Conservation (phyloP, 2,888 invertebrate species). For the Aspidiotus destructor region DNA sequence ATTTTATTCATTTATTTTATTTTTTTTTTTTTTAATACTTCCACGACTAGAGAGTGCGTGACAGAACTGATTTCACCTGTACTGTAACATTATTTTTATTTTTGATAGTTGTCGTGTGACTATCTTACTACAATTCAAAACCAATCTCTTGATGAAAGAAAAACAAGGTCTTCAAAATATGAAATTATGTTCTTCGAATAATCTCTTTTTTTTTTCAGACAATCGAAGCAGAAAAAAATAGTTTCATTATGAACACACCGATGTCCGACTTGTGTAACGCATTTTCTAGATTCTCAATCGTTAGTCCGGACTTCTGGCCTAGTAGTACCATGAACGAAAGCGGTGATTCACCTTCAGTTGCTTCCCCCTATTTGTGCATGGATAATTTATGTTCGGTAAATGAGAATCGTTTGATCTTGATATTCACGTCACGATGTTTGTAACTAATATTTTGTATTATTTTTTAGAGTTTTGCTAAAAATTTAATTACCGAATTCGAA, state of each 20-base stretch:
- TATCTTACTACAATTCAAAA: no score
- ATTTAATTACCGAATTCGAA: slow-evolving; percentile 1
- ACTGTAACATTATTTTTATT: no score
- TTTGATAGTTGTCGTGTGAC: no score
- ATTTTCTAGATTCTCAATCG: slow-evolving; percentile 39
- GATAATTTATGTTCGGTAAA: slow-evolving; percentile 1
- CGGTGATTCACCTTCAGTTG: neutral
- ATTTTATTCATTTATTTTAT: no score
- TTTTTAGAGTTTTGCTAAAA: slow-evolving; percentile 7
- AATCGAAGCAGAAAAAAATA: slow-evolving; percentile 31
- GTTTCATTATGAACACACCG: slow-evolving; percentile 43
- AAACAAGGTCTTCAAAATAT: neutral
- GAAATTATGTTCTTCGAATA: neutral
- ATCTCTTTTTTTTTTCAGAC: slow-evolving; percentile 35
- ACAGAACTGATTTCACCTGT: no score
- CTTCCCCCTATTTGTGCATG: neutral
- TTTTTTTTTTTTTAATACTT: no score
- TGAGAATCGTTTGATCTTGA: neutral
- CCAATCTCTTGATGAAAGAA: no score
- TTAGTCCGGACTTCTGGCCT: neutral
- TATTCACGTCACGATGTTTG: neutral
- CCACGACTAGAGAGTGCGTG: no score
- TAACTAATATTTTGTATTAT: neutral
- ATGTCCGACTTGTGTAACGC: slow-evolving; percentile 53
- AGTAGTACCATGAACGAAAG: neutral